Evolutionary conservation across 2,113 vertebrate species (phyloP).

Genomic region (Chascanopsetta lugubris): DNA sequence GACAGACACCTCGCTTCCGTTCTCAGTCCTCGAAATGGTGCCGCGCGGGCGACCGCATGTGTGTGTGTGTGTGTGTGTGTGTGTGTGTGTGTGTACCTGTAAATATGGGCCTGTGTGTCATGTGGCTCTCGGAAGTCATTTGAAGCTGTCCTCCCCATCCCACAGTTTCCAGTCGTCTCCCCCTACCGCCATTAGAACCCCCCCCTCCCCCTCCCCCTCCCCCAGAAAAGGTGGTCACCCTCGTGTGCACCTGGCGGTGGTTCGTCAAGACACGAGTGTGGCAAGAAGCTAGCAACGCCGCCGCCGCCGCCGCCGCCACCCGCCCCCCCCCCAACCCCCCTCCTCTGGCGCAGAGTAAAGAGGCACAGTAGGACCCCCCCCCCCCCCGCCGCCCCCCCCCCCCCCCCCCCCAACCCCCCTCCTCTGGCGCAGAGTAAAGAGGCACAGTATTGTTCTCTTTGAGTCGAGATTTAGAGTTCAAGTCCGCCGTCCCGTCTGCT

Average conservation of each 20-base stretch:
- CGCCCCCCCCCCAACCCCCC: no score
- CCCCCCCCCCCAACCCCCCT: no score
- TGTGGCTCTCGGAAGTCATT: slow-evolving; percentile 68
- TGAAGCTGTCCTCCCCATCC: slow-evolving; percentile 61
- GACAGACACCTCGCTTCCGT: slow-evolving; percentile 51
- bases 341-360: slow-evolving; percentile 47
- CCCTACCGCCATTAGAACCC: slow-evolving; percentile 20
- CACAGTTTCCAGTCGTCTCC: slow-evolving; percentile 48
- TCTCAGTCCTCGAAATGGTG: slow-evolving; percentile 28
- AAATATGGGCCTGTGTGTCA: slow-evolving; percentile 57
- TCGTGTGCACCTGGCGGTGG: slow-evolving; percentile 51
- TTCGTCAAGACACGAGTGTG: slow-evolving; percentile 66
- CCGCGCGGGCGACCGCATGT: slow-evolving; percentile 27
- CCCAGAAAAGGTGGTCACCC: slow-evolving; percentile 45
- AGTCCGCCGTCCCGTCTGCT: slow-evolving; percentile 46
- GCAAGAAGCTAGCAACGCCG: slow-evolving; percentile 52
- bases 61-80: slow-evolving; percentile 24
- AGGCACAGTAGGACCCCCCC: slow-evolving; percentile 44
- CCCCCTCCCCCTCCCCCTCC: slow-evolving; percentile 18
- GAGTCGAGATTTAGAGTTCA: slow-evolving; percentile 55
- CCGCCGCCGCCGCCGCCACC: no score
- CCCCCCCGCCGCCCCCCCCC: no score
- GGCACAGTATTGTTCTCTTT: slow-evolving; percentile 54
- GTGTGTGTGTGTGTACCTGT: slow-evolving; percentile 42
- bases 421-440: slow-evolving; percentile 52